Base-by-base conservation (phyloP, 2,888 invertebrate genomes). In the Drosophila percnosoma region DNA sequence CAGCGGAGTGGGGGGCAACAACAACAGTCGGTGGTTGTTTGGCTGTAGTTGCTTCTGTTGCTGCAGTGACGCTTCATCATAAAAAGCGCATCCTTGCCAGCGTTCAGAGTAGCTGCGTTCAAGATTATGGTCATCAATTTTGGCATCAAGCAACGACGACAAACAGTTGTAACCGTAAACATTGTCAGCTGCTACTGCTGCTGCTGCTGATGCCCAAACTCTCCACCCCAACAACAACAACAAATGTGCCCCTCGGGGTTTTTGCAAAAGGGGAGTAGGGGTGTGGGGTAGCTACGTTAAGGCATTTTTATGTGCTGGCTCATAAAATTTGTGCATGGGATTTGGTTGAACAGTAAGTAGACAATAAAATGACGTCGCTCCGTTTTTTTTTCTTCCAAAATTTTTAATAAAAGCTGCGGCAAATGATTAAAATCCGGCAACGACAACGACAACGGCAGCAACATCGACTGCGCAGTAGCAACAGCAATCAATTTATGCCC, bases 111-210 rank as follows among this genome's bases (percentile, higher is more conserved):
- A 64, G 72, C 78, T 82, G 86, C 75, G 84, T 72, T 81, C 75
- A 90, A 91, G 90, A 90, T 91, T 91, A 91, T 90, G 88, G 90
- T 82, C 91, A 91, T 91, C 91, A 91, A 91, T 91, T 91, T 90
- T 82, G 88, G 91, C 86, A 91, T 91, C 90, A 88, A 81, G 78
- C 81, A 70, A 73, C 84, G 78, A 75, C 86, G 71, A 70, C 78
- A 83, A 87, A 83, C 89, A 86, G 88, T 84, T 84, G 80, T 84
- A 85, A 82, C 83, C 83, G 88, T 84, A 75, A 83, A 84, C 88
- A 84, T 78, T 88, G 89, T 86, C 87, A 81, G 89, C 78, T 74
- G 68, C 80, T 83, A 53, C 42, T 36, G 18, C 73, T 71, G 33
- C 29, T 42, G 29, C 6, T 42, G 33, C 29, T 42, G 29, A 4